A percentile compares a stretch with the other conserved stretches of the same genome.
Evolutionary conservation across 2,113 vertebrate species (phyloP).

Genomic region (Ariopsis seemanni): DNA sequence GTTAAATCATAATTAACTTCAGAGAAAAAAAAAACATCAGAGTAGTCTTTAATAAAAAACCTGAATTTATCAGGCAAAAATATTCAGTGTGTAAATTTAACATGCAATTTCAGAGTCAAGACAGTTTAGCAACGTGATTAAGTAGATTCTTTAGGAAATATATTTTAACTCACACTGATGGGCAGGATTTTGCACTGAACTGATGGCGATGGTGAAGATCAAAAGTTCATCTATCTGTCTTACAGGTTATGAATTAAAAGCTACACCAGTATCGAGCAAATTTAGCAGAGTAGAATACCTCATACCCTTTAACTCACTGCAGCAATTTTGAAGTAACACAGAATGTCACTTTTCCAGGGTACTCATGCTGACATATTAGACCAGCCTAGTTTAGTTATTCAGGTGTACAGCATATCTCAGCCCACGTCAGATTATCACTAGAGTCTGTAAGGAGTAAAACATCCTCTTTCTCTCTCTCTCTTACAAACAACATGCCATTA

Average conservation of each 20-base stretch:
- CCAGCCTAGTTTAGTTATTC: background rate
- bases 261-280: background rate
- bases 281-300: background rate
- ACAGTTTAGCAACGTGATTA: background rate
- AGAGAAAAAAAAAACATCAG: background rate
- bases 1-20: background rate
- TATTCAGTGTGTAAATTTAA: background rate
- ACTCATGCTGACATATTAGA: background rate
- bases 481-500: slow-evolving; percentile 19
- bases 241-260: slow-evolving; percentile 15
- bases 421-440: background rate
- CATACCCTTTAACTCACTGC: background rate
- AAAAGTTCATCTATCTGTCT: background rate
- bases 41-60: background rate
- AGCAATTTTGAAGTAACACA: background rate
- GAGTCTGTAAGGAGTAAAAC: slow-evolving; percentile 8
- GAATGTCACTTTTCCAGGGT: slow-evolving; percentile 15
- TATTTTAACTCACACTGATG: background rate
- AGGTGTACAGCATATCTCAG: background rate
- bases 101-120: background rate
- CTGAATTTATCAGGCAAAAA: background rate
- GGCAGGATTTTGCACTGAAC: background rate
- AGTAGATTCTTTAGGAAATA: background rate
- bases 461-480: background rate
- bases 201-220: background rate